Conservation (phyloP, 2,888 invertebrate species). For the Holacanthella duospinosa region DNA sequence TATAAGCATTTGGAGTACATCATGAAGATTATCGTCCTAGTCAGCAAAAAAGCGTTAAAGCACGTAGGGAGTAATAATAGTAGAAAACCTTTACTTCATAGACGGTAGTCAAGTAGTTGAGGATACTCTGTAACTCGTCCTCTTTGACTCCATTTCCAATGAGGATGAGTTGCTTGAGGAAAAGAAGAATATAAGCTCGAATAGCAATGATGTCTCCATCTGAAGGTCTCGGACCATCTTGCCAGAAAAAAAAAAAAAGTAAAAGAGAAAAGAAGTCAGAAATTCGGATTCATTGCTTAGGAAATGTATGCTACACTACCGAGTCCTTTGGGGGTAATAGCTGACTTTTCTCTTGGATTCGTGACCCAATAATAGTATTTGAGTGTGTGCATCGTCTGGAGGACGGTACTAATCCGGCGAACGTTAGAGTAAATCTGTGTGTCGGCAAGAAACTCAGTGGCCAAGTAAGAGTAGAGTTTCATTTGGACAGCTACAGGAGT, state of each 20-base stretch:
- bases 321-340: conserved; percentile 86
- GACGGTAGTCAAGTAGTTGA: conserved; percentile 95
- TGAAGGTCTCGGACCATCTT: conserved; percentile 87
- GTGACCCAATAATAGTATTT: conserved; percentile 99
- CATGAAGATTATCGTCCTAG: conserved; percentile 94
- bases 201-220: conserved; percentile 90
- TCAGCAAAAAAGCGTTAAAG: conserved; percentile 37
- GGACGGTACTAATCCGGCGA: conserved; percentile 86
- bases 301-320: too few species aligned
- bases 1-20: conserved; percentile 93
- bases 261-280: neutral
- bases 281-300: conserved; percentile 2
- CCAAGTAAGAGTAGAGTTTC: conserved; percentile 89
- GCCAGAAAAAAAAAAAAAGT: conserved; percentile 37
- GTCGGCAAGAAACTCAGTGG: conserved; percentile 96
- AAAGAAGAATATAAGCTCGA: conserved; percentile 85
- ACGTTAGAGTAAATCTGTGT: conserved; percentile 96
- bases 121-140: conserved; percentile 94
- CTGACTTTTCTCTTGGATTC: conserved; percentile 88
- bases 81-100: conserved; percentile 63
- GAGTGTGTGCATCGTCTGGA: conserved; percentile 95
- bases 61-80: neutral
- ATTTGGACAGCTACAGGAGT: conserved; percentile 93
- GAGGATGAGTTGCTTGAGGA: conserved; percentile 91
- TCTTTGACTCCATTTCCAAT: conserved; percentile 95